Conservation (phyloP, 2,888 invertebrate genomes). For the Tuta absoluta region DNA sequence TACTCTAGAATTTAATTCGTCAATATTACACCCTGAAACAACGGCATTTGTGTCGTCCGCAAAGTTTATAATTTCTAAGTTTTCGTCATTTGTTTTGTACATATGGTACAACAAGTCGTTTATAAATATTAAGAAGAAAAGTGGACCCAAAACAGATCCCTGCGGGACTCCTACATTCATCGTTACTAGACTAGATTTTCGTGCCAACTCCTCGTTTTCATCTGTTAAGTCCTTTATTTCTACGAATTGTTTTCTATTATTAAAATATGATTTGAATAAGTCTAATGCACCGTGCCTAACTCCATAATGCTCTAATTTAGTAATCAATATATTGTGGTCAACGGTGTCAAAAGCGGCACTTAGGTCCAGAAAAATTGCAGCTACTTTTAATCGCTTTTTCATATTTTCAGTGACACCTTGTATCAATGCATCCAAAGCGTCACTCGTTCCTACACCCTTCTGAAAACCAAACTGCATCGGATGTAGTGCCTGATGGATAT, state of each 20-base stretch:
- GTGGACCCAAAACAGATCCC: constrained; percentile 7
- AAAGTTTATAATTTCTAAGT: background rate
- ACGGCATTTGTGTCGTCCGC: too few relatives aligned
- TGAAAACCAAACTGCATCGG: too few relatives aligned
- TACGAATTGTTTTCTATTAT: constrained; percentile 17
- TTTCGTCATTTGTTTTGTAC: background rate
- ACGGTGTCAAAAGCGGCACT: constrained; percentile 18
- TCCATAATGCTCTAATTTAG: constrained; percentile 9
- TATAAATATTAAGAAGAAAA: background rate
- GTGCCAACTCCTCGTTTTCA: too few relatives aligned
- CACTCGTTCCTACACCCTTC: too few relatives aligned
- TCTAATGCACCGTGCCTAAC: background rate
- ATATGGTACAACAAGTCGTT: constrained; percentile 17
- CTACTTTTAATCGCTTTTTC: background rate
- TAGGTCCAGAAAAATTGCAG: constrained; percentile 15
- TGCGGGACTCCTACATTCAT: constrained; percentile 1
- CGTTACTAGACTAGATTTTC: too few relatives aligned
- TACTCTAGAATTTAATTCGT: too few relatives aligned
- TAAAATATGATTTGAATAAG: constrained; percentile 4
- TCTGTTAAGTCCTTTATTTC: background rate
- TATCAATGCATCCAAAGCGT: background rate
- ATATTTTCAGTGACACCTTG: background rate
- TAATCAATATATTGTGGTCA: background rate
- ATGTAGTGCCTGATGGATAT: background rate
- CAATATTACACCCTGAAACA: too few relatives aligned